A percentile compares a stretch with the other conserved stretches of the same genome.
These are phyloP conservation scores for Molossus molossus DNA, from an alignment of 2,797 vertebrate species.

Conservation along the genomic window DNA sequence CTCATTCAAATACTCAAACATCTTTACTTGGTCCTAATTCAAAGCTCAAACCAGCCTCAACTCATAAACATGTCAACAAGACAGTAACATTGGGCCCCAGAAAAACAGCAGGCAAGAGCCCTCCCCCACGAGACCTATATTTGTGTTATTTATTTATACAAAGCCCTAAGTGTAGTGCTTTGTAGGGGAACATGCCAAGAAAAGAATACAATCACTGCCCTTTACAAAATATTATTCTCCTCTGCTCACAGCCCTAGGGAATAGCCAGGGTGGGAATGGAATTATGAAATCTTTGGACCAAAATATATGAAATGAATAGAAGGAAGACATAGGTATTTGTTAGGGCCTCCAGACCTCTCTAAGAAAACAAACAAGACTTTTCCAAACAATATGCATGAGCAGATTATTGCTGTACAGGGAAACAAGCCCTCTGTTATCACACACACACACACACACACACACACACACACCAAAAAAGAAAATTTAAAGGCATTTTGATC, in stretches of 20 bases:
- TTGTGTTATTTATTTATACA: constrained; percentile 72
- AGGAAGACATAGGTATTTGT: constrained; percentile 71
- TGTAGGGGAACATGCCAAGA: constrained; percentile 62
- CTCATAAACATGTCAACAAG: constrained; percentile 27
- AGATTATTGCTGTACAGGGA: constrained; percentile 42
- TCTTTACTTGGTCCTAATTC: constrained; percentile 1
- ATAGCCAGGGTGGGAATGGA: constrained; percentile 66
- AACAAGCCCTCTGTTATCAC: constrained; percentile 53
- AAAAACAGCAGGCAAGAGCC: constrained; percentile 43
- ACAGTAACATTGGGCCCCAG: not conserved
- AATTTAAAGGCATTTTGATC: constrained; percentile 35
- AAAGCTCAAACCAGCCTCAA: constrained; percentile 56
- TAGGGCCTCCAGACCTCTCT: constrained; percentile 2
- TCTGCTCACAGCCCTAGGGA: constrained; percentile 70
- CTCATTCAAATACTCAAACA: constrained; percentile 35
- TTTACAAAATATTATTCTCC: constrained; percentile 71
- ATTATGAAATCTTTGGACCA: constrained; percentile 73
- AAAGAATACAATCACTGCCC: constrained; percentile 47
- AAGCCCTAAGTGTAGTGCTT: constrained; percentile 45
- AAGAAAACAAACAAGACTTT: constrained; percentile 74
- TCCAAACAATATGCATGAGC: constrained; percentile 55
- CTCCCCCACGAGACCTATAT: constrained; percentile 50
- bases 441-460: not conserved
- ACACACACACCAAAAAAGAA: not conserved
- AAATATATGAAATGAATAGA: constrained; percentile 75